These are phyloP conservation scores for Drosophila kepulauana DNA, from an alignment of 1,140 invertebrate species.

Conservation along the genomic window DNA sequence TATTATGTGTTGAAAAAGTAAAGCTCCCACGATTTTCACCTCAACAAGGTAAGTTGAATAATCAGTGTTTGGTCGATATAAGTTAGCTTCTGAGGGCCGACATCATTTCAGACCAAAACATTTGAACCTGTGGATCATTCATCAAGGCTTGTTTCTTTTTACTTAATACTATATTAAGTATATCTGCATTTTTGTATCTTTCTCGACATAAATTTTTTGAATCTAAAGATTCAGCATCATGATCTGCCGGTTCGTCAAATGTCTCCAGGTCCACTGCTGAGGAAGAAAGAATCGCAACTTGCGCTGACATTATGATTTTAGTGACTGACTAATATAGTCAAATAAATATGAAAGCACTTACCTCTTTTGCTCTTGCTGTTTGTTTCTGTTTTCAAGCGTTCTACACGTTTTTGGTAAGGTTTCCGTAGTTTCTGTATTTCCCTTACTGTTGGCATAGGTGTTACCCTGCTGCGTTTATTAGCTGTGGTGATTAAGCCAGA, in stretches of 20 bases:
- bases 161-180: slow-evolving; percentile 73
- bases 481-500: neutral
- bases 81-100: slow-evolving; percentile 50
- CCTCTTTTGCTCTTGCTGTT: slow-evolving; percentile 54
- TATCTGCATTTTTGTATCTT: slow-evolving; percentile 73
- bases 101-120: slow-evolving; percentile 68
- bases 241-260: slow-evolving; percentile 52
- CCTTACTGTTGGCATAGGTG: slow-evolving; percentile 48
- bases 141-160: slow-evolving; percentile 72
- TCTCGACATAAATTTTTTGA: slow-evolving; percentile 53
- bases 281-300: slow-evolving; percentile 30
- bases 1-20: neutral
- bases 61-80: too few relatives aligned
- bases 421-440: slow-evolving; percentile 60
- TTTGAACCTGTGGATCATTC: slow-evolving; percentile 74
- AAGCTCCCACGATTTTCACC: neutral
- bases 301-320: slow-evolving; percentile 5
- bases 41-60: neutral
- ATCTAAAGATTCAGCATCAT: slow-evolving; percentile 59
- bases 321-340: neutral
- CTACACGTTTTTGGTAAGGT: slow-evolving; percentile 75
- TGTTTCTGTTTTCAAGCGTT: slow-evolving; percentile 62
- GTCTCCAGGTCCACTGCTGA: slow-evolving; percentile 46
- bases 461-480: slow-evolving; percentile 43
- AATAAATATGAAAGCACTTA: neutral